Conservation (phyloP, 2,113 vertebrate species). For the Excalfactoria chinensis region DNA sequence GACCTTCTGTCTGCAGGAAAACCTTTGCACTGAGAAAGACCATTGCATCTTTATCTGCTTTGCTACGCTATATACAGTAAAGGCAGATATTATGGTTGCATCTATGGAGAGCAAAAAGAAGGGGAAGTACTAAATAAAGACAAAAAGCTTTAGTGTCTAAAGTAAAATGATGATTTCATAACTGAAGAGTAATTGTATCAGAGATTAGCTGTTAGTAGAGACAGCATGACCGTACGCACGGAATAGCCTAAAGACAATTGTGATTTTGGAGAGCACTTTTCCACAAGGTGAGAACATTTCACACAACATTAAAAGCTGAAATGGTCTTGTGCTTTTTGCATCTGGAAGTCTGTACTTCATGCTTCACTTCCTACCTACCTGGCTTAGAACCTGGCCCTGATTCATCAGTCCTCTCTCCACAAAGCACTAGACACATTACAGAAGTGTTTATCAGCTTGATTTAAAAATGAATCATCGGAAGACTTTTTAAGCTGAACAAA, state of each 20-base stretch:
- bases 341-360: not conserved
- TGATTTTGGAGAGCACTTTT: not conserved
- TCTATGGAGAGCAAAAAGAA: not conserved
- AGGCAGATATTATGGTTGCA: not conserved
- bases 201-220: not conserved
- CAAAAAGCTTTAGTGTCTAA: not conserved
- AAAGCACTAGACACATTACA: not conserved
- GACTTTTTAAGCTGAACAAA: not conserved
- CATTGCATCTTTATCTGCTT: not conserved
- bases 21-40: not conserved
- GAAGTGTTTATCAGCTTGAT: not conserved
- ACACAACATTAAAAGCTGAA: slow-evolving; percentile 7
- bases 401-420: not conserved
- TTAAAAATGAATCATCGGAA: slow-evolving; percentile 5
- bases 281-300: not conserved
- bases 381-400: not conserved
- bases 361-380: not conserved
- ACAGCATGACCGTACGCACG: not conserved
- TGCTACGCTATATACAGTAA: fast-evolving
- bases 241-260: not conserved
- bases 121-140: not conserved
- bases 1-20: not conserved
- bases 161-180: not conserved
- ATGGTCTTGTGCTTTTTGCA: not conserved
- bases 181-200: not conserved